Evolutionary conservation across 2,888 invertebrate species (phyloP).

Genomic region (Hemicrepidius hirtus): DNA sequence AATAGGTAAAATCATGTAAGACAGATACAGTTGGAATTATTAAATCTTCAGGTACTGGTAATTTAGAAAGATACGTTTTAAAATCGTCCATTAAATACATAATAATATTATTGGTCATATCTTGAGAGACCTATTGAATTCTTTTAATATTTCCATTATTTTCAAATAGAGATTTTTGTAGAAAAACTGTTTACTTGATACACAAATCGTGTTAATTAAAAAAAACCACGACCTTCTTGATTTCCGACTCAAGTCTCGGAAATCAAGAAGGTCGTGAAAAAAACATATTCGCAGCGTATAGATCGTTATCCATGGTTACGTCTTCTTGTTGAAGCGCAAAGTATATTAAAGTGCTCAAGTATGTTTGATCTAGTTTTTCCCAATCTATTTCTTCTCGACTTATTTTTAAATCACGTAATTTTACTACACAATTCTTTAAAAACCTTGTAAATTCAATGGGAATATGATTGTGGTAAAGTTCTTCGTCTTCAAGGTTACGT

Average conservation of each 20-base stretch:
- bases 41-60: slow-evolving; percentile 14
- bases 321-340: slow-evolving; percentile 34
- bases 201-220: slow-evolving; percentile 22
- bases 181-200: slow-evolving; percentile 19
- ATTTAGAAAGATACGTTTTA: slow-evolving; percentile 25
- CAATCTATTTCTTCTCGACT: not conserved
- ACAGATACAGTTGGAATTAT: slow-evolving; percentile 36
- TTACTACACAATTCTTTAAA: slow-evolving; percentile 29
- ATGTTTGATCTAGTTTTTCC: slow-evolving; percentile 27
- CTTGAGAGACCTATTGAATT: slow-evolving; percentile 29
- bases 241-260: no score
- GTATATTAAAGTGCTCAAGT: slow-evolving; percentile 34
- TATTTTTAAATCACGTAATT: slow-evolving; percentile 36
- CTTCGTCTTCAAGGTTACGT: slow-evolving; percentile 16
- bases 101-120: slow-evolving; percentile 9
- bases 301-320: slow-evolving; percentile 18
- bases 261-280: no score
- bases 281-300: slow-evolving; percentile 38
- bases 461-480: slow-evolving; percentile 35
- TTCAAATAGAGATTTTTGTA: slow-evolving; percentile 27
- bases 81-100: slow-evolving; percentile 41
- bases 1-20: slow-evolving; percentile 38
- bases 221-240: no score
- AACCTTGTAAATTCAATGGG: slow-evolving; percentile 35
- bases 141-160: slow-evolving; percentile 32